These are phyloP conservation scores for Syngnathoides biaculeatus DNA, from an alignment of 2,113 vertebrate genomes.

Conservation along the genomic window DNA sequence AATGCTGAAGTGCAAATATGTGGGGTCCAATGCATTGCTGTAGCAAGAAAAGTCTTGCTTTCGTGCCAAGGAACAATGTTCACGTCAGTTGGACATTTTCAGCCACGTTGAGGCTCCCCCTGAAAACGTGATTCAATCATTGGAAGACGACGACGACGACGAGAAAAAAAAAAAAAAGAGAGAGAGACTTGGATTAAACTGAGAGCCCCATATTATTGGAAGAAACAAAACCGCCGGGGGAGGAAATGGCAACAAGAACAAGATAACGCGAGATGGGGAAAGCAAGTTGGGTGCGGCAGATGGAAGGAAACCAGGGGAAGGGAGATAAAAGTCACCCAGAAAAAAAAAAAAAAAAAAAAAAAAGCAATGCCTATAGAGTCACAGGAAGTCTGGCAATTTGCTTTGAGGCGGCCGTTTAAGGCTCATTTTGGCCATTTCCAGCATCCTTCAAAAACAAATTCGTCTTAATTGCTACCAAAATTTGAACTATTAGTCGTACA, in stretches of 20 bases:
- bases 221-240: conserved; percentile 27
- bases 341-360: neutral
- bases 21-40: too few species aligned
- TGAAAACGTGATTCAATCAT: conserved; percentile 8
- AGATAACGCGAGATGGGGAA: conserved; percentile 43
- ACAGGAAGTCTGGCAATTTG: neutral
- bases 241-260: conserved; percentile 46
- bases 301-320: conserved; percentile 40
- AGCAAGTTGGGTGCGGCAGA: conserved; percentile 31
- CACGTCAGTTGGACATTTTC: neutral
- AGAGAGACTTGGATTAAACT: conserved; percentile 33
- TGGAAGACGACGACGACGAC: conserved; percentile 45
- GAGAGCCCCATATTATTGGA: neutral
- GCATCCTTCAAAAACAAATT: too few species aligned
- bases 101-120: neutral
- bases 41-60: too few species aligned
- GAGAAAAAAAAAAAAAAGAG: conserved; percentile 18
- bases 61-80: too few species aligned
- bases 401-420: neutral
- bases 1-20: too few species aligned
- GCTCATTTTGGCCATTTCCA: neutral
- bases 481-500: too few species aligned
- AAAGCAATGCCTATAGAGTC: neutral
- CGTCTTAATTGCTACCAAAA: too few species aligned
- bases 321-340: conserved; percentile 41